Base-by-base conservation (phyloP, 2,888 invertebrate genomes). In the Laothoe populi region DNA sequence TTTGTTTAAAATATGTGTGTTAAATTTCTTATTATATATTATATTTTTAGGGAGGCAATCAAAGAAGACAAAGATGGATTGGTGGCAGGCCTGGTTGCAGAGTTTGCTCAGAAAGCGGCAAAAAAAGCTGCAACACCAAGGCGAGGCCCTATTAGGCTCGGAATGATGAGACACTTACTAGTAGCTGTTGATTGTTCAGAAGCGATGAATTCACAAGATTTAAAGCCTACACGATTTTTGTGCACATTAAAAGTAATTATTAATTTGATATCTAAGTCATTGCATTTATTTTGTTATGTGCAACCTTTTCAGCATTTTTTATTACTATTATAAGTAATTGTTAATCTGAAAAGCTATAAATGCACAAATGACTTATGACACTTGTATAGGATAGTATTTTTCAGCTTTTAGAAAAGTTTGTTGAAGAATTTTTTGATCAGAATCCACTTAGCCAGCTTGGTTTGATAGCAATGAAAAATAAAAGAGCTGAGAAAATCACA, bases 361-460 rank as follows among this genome's bases (percentile, higher is more conserved):
- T n/a, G n/a, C 21, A 45, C n/a, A 26, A 26, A 7, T 3, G 26
- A 26, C 26, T 26, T 26, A 4, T 7, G 3, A 26, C 7, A 4
- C 3, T 3, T 26, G 26, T 26, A 7, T 8, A 53, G 24, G 11
- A 5, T 19, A 38, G 0, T 23, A 13, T 57, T 19, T 83, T 94
- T 69, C 83, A 98, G 97, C 92, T 99, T 13, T 83, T 99, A 65
- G 97, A 98, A 88, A 95, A 96, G 68, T 99, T 99, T 86, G 95
- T 99, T 64, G 97, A 98, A 74, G 99, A 99, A 84, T 99, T 97
- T 83, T 99, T 99, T 87, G 99, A 99, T 87, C 98, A 99, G 86
- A 99, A 99, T 89, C 99, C 99, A 10, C 97, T 99, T 61, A 99
- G 99, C 82, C 99, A 99, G 87, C 92, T 99, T 69, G 99, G 99